Evolutionary conservation across 2,797 vertebrate genomes (phyloP), one percentile per base, ranked within the genome.

Genomic region (Cyprinodon diabolis): DNA sequence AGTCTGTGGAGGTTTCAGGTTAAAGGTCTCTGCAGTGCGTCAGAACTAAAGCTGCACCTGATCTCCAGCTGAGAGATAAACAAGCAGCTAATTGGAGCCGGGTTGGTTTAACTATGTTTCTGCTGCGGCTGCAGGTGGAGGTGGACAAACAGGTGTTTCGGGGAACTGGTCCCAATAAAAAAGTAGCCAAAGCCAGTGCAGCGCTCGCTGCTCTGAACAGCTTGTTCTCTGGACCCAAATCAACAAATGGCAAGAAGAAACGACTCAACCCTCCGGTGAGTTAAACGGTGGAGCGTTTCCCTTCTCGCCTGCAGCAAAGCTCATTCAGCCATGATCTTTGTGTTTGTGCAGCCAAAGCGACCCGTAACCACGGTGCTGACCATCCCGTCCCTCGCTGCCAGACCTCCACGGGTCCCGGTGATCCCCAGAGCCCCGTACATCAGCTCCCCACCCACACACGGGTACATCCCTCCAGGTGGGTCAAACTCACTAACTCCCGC

Each of bases 91-190:
- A 30, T 30, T 30, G 19, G 17, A 21, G 7, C 51, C 2, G 51
- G 17, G 9, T 15, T 7, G 11, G 23, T 17, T 23, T 2, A 0
- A 6, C 43, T n/a, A 0, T 19, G 19, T 11, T 23, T 78, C 0
- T 60, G 19, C 81, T 35, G 74, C 15, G 40, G 48, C 25, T 43
- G 55, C 86, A 98, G 97, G 97, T 98, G 90, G 96, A 97, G 94
- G 97, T 98, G 81, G 97, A 98, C 75, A 95, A 96, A 84, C 96
- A 97, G 94, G 95, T 96, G 68, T 98, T 98, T 88, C 94, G 96
- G 82, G 97, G 97, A 25, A 95, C 96, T 19, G 97, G 97, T 77
- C 97, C 97, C 84, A 98, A 97, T 85, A 98, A 98, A 93, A 98
- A 97, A 85, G 97, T 97, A 75, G 97, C 97, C 74, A 98, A 98